Base-by-base conservation (phyloP, 2,797 vertebrate species). In the Hoplostethus atlanticus region DNA sequence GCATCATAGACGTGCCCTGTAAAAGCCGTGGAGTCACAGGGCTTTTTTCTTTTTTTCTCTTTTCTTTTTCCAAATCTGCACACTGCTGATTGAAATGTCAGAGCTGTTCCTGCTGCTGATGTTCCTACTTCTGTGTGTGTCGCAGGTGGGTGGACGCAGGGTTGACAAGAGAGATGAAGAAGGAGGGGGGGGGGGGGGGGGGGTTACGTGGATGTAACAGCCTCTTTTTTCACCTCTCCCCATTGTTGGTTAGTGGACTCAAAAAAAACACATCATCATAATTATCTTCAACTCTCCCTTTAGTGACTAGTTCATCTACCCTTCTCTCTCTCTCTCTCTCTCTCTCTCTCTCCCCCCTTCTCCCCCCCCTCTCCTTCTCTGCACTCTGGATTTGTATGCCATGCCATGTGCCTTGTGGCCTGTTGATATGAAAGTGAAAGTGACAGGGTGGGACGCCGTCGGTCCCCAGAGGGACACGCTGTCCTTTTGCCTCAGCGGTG, bases 401-500 rank as follows among this genome's bases (percentile, higher is more conserved):
- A 7, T 64, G 66, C 62, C 63, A 21, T 74, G 64, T 58, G 61
- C 48, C 73, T 76, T 52, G 44, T 73, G 80, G 81, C 71, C 61
- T 71, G 65, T 67, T 64, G 75, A 86, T 72, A 68, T 65, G 36
- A 72, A 71, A 91, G 71, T 80, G 73, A 72, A 90, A 80, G 83
- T 85, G 92, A 93, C 89, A 76, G 77, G 53, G 60, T 16, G 31
- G 80, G 87, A 86, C 59, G 60, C 57, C 55, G 25, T 46, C 54
- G 10, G 58, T 84, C 81, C 88, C 91, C 77, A 65, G 74, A 84
- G 84, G 78, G 71, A 79, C 61, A 0, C 12, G 69, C 76, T 73
- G 88, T 89, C 86, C 81, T 84, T 88, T 77, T 85, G 81, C 80
- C 65, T 87, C 71, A 54, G 73, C 68, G 64, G 79, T 61, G 74